Evolutionary conservation across 2,888 invertebrate genomes (phyloP).

Genomic region (Hirudinaria manillensis): DNA sequence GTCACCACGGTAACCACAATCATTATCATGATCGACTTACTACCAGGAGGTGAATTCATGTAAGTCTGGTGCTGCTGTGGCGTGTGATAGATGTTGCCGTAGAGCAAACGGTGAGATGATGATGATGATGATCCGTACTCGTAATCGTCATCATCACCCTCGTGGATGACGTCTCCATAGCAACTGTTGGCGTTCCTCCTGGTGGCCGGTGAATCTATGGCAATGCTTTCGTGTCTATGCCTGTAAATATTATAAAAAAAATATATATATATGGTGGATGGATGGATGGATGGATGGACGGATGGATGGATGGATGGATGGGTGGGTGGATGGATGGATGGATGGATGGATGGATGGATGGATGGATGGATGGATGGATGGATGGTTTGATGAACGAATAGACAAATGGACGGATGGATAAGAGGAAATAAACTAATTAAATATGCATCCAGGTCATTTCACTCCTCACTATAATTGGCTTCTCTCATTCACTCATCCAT

Average conservation of each 20-base stretch:
- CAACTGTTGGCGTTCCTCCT: conserved; percentile 8
- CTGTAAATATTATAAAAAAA: not conserved
- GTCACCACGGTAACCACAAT: conserved; percentile 7
- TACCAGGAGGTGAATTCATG: not conserved
- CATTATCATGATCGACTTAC: conserved; percentile 8
- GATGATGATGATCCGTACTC: not conserved
- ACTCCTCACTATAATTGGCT: too few species aligned
- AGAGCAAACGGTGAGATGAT: not conserved
- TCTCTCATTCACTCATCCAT: too few species aligned
- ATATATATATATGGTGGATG: not conserved
- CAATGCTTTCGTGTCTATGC: not conserved
- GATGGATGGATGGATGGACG: not conserved
- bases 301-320: not conserved
- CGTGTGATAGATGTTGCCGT: conserved; percentile 16
- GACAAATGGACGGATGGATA: not conserved
- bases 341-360: not conserved
- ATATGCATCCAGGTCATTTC: not conserved
- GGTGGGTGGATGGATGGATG: not conserved
- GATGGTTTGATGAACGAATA: not conserved
- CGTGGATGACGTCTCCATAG: conserved; percentile 10
- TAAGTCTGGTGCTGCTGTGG: not conserved
- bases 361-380: not conserved
- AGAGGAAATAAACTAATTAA: not conserved
- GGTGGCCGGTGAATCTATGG: not conserved
- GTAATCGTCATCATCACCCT: not conserved